phyloP scores from a whole-genome alignment of 2,888 invertebrate species.

The Dendrolimus houi region DNA sequence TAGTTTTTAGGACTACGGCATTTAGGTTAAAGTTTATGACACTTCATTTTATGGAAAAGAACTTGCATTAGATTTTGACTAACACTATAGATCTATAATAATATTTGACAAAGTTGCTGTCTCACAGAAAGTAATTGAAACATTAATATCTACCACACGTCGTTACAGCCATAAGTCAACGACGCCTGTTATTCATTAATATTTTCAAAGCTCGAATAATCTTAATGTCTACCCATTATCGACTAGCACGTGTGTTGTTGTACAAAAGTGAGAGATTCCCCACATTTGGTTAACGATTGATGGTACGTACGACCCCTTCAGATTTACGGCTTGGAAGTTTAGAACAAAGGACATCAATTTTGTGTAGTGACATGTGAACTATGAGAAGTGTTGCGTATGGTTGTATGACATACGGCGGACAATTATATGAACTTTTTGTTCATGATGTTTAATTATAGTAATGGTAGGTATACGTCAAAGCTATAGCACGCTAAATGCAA shows the following conservation, averaged over 20 bases:
- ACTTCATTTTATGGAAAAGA: too few relatives aligned
- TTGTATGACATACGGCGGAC: neutral
- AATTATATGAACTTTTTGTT: neutral
- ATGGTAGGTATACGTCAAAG: too few relatives aligned
- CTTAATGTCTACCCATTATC: constrained; percentile 68
- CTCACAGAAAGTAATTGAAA: constrained; percentile 34
- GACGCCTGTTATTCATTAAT: constrained; percentile 52
- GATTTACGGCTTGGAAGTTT: constrained; percentile 44
- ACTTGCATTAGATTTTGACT: too few relatives aligned
- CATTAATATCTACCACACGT: constrained; percentile 38
- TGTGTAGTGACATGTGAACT: constrained; percentile 57
- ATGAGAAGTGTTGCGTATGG: constrained; percentile 23
- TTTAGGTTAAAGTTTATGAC: too few relatives aligned
- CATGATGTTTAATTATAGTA: too few relatives aligned
- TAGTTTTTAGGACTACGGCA: too few relatives aligned
- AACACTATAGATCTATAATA: too few relatives aligned
- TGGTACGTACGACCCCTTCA: constrained; percentile 46
- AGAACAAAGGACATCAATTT: constrained; percentile 70
- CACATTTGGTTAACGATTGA: constrained; percentile 45
- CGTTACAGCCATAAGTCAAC: constrained; percentile 44
- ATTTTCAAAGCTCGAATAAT: constrained; percentile 53
- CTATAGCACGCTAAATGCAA: too few relatives aligned
- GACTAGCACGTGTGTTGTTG: constrained; percentile 43
- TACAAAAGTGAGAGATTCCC: constrained; percentile 35
- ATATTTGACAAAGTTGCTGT: constrained; percentile 6